phyloP scores from a whole-genome alignment of 2,113 vertebrate species.

The Pardalotus punctatus region DNA sequence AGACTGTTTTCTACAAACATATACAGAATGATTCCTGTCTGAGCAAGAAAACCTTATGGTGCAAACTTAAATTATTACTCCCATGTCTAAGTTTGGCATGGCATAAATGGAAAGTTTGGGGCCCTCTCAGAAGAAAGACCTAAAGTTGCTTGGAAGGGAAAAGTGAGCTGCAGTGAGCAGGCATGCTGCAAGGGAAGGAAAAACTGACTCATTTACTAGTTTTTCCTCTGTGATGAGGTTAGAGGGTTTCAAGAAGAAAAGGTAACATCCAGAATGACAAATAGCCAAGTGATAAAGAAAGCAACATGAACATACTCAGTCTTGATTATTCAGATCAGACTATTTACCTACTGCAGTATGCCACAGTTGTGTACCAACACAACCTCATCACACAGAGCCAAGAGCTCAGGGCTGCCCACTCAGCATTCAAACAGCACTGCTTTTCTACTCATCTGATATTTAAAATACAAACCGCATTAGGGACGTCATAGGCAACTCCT shows the following conservation, averaged over 20 bases:
- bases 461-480: conserved; percentile 82
- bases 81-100: not conserved
- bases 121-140: not conserved
- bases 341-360: not conserved
- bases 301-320: not conserved
- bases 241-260: not conserved
- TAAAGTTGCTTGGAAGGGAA: not conserved
- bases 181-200: not conserved
- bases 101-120: not conserved
- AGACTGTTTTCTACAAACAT: not conserved
- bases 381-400: not conserved
- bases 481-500: conserved; percentile 94
- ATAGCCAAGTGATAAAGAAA: not conserved
- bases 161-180: not conserved
- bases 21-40: not conserved
- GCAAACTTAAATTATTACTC: not conserved
- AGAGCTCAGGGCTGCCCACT: not conserved
- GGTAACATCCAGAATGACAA: not conserved
- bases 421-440: not conserved
- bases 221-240: not conserved
- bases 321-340: not conserved
- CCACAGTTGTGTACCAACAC: accelerated
- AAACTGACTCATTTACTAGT: not conserved
- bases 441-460: not conserved
- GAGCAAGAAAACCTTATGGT: not conserved